Conservation (phyloP, 2,888 invertebrate species). For the Trissolcus japonicus region DNA sequence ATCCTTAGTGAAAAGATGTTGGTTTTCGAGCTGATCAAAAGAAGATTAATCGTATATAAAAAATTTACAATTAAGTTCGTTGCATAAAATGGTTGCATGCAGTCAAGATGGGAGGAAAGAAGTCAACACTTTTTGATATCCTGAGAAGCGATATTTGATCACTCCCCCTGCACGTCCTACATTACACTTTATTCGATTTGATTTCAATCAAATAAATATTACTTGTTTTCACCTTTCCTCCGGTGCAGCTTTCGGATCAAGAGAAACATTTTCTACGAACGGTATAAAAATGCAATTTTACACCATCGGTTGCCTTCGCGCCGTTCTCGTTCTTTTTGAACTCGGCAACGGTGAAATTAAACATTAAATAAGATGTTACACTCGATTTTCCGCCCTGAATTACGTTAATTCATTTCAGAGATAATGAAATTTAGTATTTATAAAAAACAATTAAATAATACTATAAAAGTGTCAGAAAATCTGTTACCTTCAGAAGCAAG, state of each 20-base stretch:
- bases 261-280: conserved; percentile 8
- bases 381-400: conserved; percentile 31
- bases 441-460: conserved; percentile 4
- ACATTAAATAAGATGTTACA: conserved; percentile 35
- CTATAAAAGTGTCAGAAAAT: background rate
- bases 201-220: background rate
- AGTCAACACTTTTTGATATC: background rate
- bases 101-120: background rate
- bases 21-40: no score
- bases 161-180: background rate
- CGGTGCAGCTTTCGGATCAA: background rate
- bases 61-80: background rate
- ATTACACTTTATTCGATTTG: no score
- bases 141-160: conserved; percentile 1
- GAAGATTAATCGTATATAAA: no score
- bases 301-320: conserved; percentile 1
- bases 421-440: conserved; percentile 31
- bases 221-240: background rate
- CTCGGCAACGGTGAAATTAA: conserved; percentile 23
- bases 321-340: conserved; percentile 15
- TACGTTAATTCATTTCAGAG: conserved; percentile 20
- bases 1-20: no score
- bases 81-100: no score
- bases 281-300: conserved; percentile 14
- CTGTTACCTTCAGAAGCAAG: conserved; percentile 4